phyloP scores from a whole-genome alignment of 2,888 invertebrate species.

The Noctua pronuba region DNA sequence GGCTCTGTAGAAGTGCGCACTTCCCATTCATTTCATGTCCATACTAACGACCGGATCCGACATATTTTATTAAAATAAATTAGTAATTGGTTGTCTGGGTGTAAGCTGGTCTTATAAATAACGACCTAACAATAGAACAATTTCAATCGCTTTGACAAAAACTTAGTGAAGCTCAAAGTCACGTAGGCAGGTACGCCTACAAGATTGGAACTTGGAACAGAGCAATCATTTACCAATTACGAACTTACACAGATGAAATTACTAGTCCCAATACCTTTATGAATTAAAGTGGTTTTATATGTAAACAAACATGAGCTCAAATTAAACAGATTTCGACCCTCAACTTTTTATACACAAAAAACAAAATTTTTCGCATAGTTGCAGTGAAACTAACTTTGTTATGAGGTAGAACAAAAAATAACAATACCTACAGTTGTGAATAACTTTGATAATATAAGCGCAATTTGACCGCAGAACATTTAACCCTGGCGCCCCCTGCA shows the following conservation, averaged over 20 bases:
- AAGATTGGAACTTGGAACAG: conserved; percentile 13
- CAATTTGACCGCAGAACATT: conserved; percentile 51
- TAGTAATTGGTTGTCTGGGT: background rate
- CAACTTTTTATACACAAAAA: conserved; percentile 26
- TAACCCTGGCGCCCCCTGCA: conserved; percentile 30
- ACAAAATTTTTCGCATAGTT: conserved; percentile 50
- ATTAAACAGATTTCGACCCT: conserved; percentile 25
- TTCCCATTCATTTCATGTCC: too few species aligned
- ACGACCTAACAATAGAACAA: conserved; percentile 6
- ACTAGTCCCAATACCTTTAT: background rate
- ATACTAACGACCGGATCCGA: too few species aligned
- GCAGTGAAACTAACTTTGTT: conserved; percentile 46
- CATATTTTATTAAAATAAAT: background rate
- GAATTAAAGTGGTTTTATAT: background rate
- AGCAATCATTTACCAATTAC: conserved; percentile 19
- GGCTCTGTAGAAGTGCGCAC: too few species aligned
- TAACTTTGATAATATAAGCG: conserved; percentile 47
- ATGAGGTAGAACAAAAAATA: conserved; percentile 48
- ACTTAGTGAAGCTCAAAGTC: conserved; percentile 3
- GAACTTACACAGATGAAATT: background rate
- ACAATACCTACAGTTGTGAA: background rate
- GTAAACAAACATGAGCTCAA: background rate
- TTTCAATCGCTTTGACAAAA: conserved; percentile 12
- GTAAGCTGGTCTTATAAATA: background rate
- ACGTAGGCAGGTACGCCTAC: conserved; percentile 22